Conservation (phyloP, 2,797 vertebrate genomes). For the Eospalax fontanierii region DNA sequence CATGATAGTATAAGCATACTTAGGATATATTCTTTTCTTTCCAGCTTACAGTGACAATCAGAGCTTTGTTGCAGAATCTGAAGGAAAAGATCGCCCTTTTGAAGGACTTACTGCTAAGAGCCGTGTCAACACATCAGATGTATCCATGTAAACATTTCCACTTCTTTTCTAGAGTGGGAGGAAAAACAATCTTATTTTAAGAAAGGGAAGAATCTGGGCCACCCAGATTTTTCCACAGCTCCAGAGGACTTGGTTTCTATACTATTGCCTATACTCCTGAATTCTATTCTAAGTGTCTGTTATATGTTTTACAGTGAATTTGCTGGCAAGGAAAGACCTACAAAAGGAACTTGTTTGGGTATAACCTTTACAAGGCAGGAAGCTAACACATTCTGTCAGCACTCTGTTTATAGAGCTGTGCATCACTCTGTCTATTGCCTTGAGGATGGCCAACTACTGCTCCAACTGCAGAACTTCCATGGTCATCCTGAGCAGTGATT, state of each 20-base stretch:
- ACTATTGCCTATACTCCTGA: slow-evolving; percentile 61
- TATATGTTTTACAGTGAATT: slow-evolving; percentile 62
- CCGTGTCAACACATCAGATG: slow-evolving; percentile 94
- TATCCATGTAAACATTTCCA: slow-evolving; percentile 90
- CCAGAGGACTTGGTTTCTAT: slow-evolving; percentile 72
- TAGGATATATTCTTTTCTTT: slow-evolving; percentile 79
- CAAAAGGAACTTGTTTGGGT: background rate
- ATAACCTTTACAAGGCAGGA: background rate
- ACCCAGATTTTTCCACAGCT: slow-evolving; percentile 55
- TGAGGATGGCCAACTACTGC: background rate
- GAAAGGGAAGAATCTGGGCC: slow-evolving; percentile 67
- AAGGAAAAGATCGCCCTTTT: slow-evolving; percentile 95
- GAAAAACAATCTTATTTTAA: background rate
- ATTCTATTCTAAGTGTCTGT: slow-evolving; percentile 74
- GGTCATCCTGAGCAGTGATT: background rate
- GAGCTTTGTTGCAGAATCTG: slow-evolving; percentile 94
- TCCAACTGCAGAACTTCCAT: background rate
- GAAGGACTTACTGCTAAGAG: slow-evolving; percentile 93
- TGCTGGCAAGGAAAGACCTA: slow-evolving; percentile 55
- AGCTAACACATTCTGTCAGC: background rate
- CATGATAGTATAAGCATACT: background rate
- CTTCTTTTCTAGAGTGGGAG: slow-evolving; percentile 63
- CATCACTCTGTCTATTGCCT: background rate
- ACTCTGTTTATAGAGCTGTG: background rate
- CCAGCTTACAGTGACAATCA: slow-evolving; percentile 95